Base-by-base conservation (phyloP, 1,140 invertebrate genomes). In the Hyles euphorbiae region DNA sequence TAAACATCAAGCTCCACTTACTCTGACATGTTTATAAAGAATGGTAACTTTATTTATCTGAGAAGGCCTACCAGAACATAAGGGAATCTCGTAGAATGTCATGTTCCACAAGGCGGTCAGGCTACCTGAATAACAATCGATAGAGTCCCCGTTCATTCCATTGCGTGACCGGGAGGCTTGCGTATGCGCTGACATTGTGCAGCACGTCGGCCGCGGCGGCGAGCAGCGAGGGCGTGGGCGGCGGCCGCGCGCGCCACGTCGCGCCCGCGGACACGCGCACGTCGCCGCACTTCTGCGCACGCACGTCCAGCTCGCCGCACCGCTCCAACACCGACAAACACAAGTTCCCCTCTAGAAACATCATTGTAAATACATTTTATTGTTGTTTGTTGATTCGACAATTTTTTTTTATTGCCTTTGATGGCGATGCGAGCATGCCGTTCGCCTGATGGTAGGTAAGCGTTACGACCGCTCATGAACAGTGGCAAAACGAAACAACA, bases 121-220 rank as follows among this genome's bases (percentile, higher is more conserved):
- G 12, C 59, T 75, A 87, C 85, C 79, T 84, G 58, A 88, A 86
- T 46, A 88, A 53, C 5, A 86, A 60, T 45, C 85, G 68, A 61
- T 75, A 88, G 0, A 88, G 55, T 34, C 83, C 83, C 22, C 65
- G 63, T 51, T 86, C 83, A 53, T 85, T 88, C 83, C 83, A 86
- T 10, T 40, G 49, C 44, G 76, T 71, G 7, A 83, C 56, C 0
- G 81, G 81, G 8, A 73, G 72, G 46, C 57, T 60, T 34, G 71
- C 70, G 36, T 79, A 85, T 1, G 60, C 65, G 53, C 66, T 72
- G 4, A 85, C 56, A 49, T 88, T 88, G 50, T 78, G 64, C 4
- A 88, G 43, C 9, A 73, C 72, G 33, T 83, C 72, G 2, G 85
- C 74, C 5, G 80, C 6, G 0, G 78, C 67, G 1, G 71, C 65